Conservation (phyloP, 2,797 vertebrate genomes). For the Tangara arthus region DNA sequence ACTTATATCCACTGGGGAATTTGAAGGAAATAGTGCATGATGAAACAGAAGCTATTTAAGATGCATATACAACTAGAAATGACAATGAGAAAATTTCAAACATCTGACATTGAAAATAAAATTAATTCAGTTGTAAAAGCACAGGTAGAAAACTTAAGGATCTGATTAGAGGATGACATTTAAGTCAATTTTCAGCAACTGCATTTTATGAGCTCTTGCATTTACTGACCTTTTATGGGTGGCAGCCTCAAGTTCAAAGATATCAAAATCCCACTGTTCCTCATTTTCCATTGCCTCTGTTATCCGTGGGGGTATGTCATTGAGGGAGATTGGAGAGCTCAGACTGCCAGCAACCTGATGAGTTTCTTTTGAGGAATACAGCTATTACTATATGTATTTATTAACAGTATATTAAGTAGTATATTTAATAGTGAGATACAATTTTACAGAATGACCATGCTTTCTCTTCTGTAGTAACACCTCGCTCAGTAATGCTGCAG, state of each 20-base stretch:
- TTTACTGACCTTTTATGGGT: conserved; percentile 88
- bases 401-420: background rate
- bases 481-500: background rate
- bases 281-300: conserved; percentile 91
- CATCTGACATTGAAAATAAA: background rate
- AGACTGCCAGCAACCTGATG: conserved; percentile 82
- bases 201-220: background rate
- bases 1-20: background rate
- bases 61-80: background rate
- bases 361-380: conserved; percentile 73
- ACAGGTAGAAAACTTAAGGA: background rate
- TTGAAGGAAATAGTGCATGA: background rate
- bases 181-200: background rate
- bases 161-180: background rate
- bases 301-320: conserved; percentile 88
- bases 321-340: conserved; percentile 83
- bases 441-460: background rate
- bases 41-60: background rate
- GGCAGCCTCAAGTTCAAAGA: conserved; percentile 91
- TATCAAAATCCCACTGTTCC: conserved; percentile 93
- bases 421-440: background rate
- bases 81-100: background rate
- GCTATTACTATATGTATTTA: background rate
- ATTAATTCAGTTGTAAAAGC: background rate
- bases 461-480: background rate